These are phyloP conservation scores for Crioceris asparagi DNA, from an alignment of 2,888 invertebrate genomes.

Conservation along the genomic window DNA sequence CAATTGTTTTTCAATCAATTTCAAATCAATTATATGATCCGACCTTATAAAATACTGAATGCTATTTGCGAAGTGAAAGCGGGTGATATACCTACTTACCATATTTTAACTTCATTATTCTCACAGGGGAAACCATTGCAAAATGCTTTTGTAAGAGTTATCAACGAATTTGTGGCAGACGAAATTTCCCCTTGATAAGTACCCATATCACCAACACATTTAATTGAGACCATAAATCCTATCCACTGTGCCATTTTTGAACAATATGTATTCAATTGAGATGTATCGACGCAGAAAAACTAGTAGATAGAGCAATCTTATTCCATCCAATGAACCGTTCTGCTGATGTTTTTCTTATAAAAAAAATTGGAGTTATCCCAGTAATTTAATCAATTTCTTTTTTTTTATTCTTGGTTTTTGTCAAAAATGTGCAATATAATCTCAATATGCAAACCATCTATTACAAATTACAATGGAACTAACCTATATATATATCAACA, in stretches of 20 bases:
- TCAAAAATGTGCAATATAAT: too few species aligned
- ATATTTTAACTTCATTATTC: constrained; percentile 46
- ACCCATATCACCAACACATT: constrained; percentile 66
- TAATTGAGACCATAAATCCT: constrained; percentile 75
- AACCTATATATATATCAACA: too few species aligned
- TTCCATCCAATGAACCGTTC: too few species aligned
- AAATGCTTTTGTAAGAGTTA: constrained; percentile 71
- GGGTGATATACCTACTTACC: constrained; percentile 35
- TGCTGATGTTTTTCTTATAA: too few species aligned
- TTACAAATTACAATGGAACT: too few species aligned
- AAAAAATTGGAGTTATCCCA: too few species aligned
- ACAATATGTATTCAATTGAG: too few species aligned
- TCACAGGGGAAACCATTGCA: constrained; percentile 62
- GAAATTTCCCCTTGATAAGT: constrained; percentile 73
- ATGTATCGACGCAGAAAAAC: constrained; percentile 21
- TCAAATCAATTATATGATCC: constrained; percentile 49
- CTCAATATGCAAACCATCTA: too few species aligned
- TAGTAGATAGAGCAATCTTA: too few species aligned
- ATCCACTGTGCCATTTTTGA: constrained; percentile 53
- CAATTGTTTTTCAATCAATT: constrained; percentile 58
- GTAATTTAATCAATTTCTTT: too few species aligned
- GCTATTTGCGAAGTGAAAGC: background rate
- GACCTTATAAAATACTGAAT: constrained; percentile 14
- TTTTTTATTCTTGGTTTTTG: too few species aligned
- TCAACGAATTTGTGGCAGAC: constrained; percentile 56